Percentiles rank a stretch among this genome's conserved stretches.
Conservation (phyloP, 2,113 vertebrate species). For the Caranx melampygus region DNA sequence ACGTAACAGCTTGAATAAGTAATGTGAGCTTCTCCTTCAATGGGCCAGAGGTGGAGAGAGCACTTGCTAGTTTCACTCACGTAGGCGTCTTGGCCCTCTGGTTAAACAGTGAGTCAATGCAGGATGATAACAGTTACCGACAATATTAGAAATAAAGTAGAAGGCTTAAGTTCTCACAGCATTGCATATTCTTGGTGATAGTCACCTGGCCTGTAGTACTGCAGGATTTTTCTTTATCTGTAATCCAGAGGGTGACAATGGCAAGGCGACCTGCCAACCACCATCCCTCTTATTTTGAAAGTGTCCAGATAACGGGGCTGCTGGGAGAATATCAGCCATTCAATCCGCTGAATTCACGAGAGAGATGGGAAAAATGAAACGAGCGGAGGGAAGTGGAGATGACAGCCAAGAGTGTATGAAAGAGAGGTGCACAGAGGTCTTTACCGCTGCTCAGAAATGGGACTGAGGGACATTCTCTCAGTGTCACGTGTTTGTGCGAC, state of each 20-base stretch:
- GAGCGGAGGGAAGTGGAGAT: constrained; percentile 45
- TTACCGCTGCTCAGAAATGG: constrained; percentile 50
- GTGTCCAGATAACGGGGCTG: constrained; percentile 52
- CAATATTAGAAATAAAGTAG: constrained; percentile 16
- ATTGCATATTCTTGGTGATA: neutral
- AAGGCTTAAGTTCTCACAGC: constrained; percentile 27
- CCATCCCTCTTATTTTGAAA: constrained; percentile 64
- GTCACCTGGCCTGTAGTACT: constrained; percentile 10
- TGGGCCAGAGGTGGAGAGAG: neutral
- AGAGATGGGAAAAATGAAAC: constrained; percentile 58
- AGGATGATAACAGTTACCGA: constrained; percentile 1
- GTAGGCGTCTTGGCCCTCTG: neutral
- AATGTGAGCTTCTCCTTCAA: neutral
- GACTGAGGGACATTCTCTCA: constrained; percentile 37
- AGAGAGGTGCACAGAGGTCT: constrained; percentile 42
- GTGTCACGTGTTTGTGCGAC: constrained; percentile 13
- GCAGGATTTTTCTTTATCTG: constrained; percentile 19
- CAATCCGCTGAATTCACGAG: constrained; percentile 57
- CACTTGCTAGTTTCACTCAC: neutral
- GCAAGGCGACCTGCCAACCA: constrained; percentile 37
- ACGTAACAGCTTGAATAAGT: neutral
- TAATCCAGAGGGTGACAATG: constrained; percentile 59
- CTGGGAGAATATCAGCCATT: constrained; percentile 56
- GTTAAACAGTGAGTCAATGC: constrained; percentile 19
- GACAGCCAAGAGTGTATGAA: constrained; percentile 61